Evolutionary conservation across 2,113 vertebrate species (phyloP), one percentile per base, ranked within the genome.

Genomic region (Corythaixoides concolor): DNA sequence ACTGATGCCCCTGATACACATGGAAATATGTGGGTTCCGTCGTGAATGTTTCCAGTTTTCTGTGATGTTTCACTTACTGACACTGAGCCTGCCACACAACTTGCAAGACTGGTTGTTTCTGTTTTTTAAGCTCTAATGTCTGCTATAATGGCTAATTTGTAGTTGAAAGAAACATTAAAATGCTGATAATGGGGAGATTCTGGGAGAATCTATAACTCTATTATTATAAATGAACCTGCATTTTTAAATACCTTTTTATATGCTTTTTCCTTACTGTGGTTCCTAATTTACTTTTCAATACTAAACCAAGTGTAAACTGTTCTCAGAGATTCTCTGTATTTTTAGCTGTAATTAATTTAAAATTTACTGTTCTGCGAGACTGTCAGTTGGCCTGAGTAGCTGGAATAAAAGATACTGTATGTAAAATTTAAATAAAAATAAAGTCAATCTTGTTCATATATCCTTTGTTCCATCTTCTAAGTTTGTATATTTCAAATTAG

Each of bases 1-100:
- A 98, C 93, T 56, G 97, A 98, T 33, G 98, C 98, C 7, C 99
- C 99, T 5, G 99, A 99, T 91, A 99, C 98, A 14, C 98, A 99
- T 18, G 99, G 99, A 88, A 99, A 99, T 89, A 98, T 99, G 97
- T 99, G 99, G 99, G 98, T 99, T 83, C 99, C 99, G 1, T 99
- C 99, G 6, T 99, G 97, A 99, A 69, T 27, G 7, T 52, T 47
- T 35, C 21, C 52, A 21, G 21, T 60, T 8, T 6, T 55, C 45
- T 60, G 21, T 47, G 87, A 77, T 5, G 2, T 24, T 70, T 59
- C 28, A 68, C 30, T n/a, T 33, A 10, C 15, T 88, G 87, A 83
- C 37, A 6, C 55, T 77, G 91, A 94, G 68, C 92, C 95, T 62
- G 52, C 43, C 3, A 1, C 3, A 4, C 62, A 78, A 53, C 20